Evolutionary conservation across 2,797 vertebrate species (phyloP), one percentile per base, ranked within the genome.

Genomic region (Xiphorhynchus erythropygius): DNA sequence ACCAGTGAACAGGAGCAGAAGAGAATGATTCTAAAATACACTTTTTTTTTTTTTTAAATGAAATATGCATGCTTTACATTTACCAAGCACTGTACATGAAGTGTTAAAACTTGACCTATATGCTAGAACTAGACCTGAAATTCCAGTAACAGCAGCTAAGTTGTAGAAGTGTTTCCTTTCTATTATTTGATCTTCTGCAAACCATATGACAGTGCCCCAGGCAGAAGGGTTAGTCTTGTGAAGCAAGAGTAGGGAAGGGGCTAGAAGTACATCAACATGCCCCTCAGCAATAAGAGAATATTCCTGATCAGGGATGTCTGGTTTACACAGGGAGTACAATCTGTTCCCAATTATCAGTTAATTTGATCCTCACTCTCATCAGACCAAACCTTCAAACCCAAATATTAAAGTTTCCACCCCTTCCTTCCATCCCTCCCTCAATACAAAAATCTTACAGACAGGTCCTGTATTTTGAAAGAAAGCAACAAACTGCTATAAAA

Each of bases 361-460:
- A 96, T 80, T 80, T 94, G 70, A 95, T 96, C 50, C 50, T 90
- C 65, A 80, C 22, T n/a, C 55, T 88, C 55, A 94, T 86, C 83
- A 94, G 67, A 91, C 77, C 33, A 94, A 87, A 82, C 57, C n/a
- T 90, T 76, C 65, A 93, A 95, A 84, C 39, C 4, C 18, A 81
- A 77, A 62, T 93, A 81, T 81, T 86, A 67, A 68, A 84, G 28
- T 39, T 76, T 76, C 56, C 13, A 62, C 27, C 11, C 32, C 4
- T 9, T 49, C 16, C 11, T 6, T 24, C 32, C 9, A 56, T 25
- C 18, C 25, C 16, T 80, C 16, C 27, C 17, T 23, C 27, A 82
- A 79, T 49, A 53, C 4, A 77, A 46, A 85, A 88, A 21, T 63
- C 83, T 23, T 42, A 73, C 30, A 87, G 37, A 50, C 6, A 57